These are phyloP conservation scores for Dinomys branickii DNA, from an alignment of 2,113 vertebrate species.

Conservation along the genomic window DNA sequence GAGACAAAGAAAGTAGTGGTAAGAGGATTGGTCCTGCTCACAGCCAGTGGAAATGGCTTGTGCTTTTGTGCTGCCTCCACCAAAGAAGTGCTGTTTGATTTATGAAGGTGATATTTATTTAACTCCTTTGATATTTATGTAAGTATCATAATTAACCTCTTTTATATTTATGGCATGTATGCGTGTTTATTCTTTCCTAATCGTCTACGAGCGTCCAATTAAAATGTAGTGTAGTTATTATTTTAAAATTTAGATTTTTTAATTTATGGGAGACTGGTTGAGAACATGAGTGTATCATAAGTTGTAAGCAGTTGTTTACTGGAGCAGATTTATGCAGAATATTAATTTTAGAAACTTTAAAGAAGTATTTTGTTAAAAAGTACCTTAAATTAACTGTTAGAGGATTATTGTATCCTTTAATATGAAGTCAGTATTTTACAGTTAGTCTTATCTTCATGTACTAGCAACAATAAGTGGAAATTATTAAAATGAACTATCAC, in stretches of 20 bases:
- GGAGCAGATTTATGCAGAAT: conserved; percentile 9
- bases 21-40: neutral
- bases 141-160: neutral
- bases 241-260: neutral
- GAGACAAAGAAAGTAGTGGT: neutral
- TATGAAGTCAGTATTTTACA: neutral
- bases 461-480: neutral
- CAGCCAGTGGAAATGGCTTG: no score
- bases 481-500: neutral
- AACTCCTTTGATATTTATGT: neutral
- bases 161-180: neutral
- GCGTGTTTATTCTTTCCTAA: neutral
- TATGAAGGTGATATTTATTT: neutral
- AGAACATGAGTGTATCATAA: neutral
- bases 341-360: neutral
- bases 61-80: neutral
- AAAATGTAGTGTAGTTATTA: neutral
- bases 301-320: conserved; percentile 20
- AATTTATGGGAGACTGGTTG: neutral
- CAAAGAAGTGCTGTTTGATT: neutral
- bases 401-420: neutral
- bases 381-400: neutral
- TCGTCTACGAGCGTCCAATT: neutral
- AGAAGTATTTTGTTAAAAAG: neutral
- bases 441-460: conserved; percentile 10